Evolutionary conservation across 2,113 vertebrate genomes (phyloP).

Genomic region (Syngnathus typhle): DNA sequence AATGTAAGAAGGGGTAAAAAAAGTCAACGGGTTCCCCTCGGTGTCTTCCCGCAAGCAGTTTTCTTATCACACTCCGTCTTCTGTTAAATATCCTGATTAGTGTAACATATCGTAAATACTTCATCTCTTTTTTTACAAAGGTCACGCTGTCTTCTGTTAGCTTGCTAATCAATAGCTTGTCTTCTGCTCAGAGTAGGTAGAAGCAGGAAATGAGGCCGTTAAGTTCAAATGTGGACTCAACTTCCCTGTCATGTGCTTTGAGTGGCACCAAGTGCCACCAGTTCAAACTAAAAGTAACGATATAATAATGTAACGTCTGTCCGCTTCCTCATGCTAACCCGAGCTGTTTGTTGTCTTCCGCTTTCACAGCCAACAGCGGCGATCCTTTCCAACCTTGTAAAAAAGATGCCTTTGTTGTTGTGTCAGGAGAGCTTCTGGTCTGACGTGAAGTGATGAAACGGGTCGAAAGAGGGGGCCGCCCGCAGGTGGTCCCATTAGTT

Average conservation of each 20-base stretch:
- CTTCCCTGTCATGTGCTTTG: conserved; percentile 33
- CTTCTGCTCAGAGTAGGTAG: conserved; percentile 7
- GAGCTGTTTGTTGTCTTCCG: background rate
- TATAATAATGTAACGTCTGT: conserved; percentile 25
- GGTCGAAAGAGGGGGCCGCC: conserved; percentile 32
- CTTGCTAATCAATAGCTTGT: background rate
- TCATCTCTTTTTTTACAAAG: background rate
- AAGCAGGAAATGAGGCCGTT: conserved; percentile 7
- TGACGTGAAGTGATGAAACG: conserved; percentile 32
- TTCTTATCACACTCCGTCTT: conserved; percentile 8
- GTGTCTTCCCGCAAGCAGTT: conserved; percentile 7
- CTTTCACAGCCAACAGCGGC: conserved; percentile 12
- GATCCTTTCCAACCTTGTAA: background rate
- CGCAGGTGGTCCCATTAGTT: conserved; percentile 48
- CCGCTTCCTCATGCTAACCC: conserved; percentile 6
- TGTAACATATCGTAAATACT: background rate
- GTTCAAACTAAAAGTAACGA: background rate
- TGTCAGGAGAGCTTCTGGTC: conserved; percentile 33
- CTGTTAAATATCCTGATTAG: conserved; percentile 6
- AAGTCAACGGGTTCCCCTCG: conserved; percentile 22
- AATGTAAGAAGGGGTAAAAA: background rate
- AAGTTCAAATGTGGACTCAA: conserved; percentile 25
- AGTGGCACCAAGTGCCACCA: conserved; percentile 15
- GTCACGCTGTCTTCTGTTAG: background rate
- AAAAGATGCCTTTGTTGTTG: conserved; percentile 30